phyloP scores from a whole-genome alignment of 2,797 vertebrate species.

The Sparidentex hasta region DNA sequence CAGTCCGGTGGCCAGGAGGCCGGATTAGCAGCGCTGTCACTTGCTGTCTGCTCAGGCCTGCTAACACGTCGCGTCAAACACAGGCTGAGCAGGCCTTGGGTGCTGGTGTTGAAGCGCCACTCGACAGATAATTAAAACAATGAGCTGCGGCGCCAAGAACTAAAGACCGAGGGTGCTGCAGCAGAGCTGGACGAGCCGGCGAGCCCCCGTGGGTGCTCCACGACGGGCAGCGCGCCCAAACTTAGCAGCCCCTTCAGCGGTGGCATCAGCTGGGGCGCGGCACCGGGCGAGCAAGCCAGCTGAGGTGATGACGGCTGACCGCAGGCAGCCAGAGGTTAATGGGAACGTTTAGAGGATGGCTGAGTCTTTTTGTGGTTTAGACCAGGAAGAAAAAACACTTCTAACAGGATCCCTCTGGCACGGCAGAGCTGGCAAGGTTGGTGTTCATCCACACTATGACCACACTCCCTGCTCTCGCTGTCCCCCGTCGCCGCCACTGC shows the following conservation, averaged over 20 bases:
- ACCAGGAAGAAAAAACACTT: background rate
- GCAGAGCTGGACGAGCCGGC: constrained; percentile 10
- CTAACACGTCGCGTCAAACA: constrained; percentile 91
- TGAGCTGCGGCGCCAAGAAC: constrained; percentile 80
- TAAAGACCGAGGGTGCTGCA: constrained; percentile 51
- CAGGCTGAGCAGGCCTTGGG: constrained; percentile 70
- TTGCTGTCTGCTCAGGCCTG: constrained; percentile 87
- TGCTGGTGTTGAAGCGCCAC: constrained; percentile 84
- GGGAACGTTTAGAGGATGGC: constrained; percentile 76
- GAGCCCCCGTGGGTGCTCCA: constrained; percentile 4
- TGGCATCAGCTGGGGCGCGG: constrained; percentile 72
- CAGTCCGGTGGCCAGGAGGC: constrained; percentile 88
- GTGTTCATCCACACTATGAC: constrained; percentile 29
- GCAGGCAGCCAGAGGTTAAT: constrained; percentile 76
- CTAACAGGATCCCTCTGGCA: constrained; percentile 44
- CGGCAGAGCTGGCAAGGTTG: constrained; percentile 30
- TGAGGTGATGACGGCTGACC: constrained; percentile 76
- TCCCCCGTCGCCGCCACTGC: constrained; percentile 5
- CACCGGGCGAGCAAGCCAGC: constrained; percentile 49
- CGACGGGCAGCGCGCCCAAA: constrained; percentile 57
- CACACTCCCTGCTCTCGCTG: background rate
- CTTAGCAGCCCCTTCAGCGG: constrained; percentile 70
- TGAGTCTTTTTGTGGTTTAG: constrained; percentile 61
- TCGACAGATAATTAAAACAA: constrained; percentile 94
- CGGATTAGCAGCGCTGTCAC: constrained; percentile 94